Percentiles rank a stretch among this genome's conserved stretches.
phyloP scores from a whole-genome alignment of 2,797 vertebrate species.

The Eupleurogrammus muticus region DNA sequence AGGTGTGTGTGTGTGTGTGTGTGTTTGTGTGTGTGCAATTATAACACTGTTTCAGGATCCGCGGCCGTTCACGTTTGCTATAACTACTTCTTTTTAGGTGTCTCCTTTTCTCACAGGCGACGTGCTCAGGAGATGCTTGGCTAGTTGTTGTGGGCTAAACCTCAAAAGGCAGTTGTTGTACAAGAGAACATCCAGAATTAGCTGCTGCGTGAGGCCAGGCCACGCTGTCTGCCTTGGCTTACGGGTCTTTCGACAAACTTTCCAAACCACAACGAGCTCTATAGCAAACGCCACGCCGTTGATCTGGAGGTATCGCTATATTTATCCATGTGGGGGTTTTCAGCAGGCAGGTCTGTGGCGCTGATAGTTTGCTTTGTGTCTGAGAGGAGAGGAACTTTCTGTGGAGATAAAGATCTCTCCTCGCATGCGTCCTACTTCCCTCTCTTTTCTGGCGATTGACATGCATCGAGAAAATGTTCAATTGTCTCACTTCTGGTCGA shows the following conservation, averaged over 20 bases:
- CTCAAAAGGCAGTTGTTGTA: conserved; percentile 58
- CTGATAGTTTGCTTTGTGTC: conserved; percentile 50
- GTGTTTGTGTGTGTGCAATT: conserved; percentile 41
- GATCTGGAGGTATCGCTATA: conserved; percentile 54
- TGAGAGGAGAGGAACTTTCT: conserved; percentile 58
- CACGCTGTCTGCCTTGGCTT: conserved; percentile 26
- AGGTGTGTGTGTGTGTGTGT: conserved; percentile 16
- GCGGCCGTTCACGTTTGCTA: conserved; percentile 7
- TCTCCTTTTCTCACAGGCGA: neutral
- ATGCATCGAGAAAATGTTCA: conserved; percentile 33
- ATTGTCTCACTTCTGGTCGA: conserved; percentile 37
- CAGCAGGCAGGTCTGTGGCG: conserved; percentile 26
- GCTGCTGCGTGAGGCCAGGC: conserved; percentile 17
- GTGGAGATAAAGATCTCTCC: conserved; percentile 71
- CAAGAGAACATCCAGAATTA: conserved; percentile 61
- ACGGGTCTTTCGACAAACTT: conserved; percentile 49
- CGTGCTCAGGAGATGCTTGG: neutral
- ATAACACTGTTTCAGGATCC: conserved; percentile 36
- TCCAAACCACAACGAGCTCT: conserved; percentile 61
- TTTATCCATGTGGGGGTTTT: conserved; percentile 52
- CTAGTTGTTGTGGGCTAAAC: conserved; percentile 16
- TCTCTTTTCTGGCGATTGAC: conserved; percentile 44
- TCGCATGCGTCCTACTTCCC: conserved; percentile 65
- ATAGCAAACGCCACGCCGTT: conserved; percentile 18
- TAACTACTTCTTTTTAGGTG: neutral